Evolutionary conservation across 2,888 invertebrate species (phyloP).

Genomic region (Hypolimnas misippus): DNA sequence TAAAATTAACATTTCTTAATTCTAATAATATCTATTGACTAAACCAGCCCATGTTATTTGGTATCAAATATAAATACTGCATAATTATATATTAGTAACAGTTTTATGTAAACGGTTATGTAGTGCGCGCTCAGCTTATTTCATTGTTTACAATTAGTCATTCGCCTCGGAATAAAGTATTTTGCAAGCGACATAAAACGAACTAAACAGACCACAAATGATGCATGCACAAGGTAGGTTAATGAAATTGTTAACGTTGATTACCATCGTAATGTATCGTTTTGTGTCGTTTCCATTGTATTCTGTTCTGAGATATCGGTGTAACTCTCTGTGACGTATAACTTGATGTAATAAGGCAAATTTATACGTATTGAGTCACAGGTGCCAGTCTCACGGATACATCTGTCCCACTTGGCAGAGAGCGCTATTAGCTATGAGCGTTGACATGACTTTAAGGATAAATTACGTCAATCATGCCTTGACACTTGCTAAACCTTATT

Average conservation of each 20-base stretch:
- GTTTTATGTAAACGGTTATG: no score
- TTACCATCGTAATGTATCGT: not conserved
- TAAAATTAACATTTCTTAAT: no score
- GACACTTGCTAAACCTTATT: no score
- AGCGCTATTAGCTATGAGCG: no score
- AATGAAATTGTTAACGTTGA: not conserved
- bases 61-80: no score
- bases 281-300: not conserved
- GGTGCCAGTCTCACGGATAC: no score
- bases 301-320: not conserved
- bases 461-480: no score
- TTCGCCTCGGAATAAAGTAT: not conserved
- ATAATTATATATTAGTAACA: no score
- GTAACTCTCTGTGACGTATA: not conserved
- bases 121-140: constrained; percentile 2
- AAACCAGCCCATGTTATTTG: no score
- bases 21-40: no score
- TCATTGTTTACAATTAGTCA: constrained; percentile 6
- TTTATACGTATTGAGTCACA: not conserved
- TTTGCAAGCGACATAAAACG: not conserved
- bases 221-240: not conserved
- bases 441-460: no score
- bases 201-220: not conserved
- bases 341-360: not conserved
- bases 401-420: no score